phyloP scores from a whole-genome alignment of 92 coral and sea anemone species.

The Zoanthus gigantus region DNA sequence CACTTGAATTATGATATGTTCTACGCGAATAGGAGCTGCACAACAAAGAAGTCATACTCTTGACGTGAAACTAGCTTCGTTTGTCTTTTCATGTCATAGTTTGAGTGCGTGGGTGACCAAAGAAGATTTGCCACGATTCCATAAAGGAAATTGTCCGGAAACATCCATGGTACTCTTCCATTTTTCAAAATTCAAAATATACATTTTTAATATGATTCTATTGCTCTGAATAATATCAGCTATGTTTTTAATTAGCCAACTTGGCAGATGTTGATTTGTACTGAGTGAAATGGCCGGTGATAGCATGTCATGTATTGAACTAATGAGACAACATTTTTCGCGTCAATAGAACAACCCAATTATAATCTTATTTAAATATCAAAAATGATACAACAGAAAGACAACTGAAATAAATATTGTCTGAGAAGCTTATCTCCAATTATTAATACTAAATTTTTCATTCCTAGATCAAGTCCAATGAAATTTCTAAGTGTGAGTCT shows the following conservation, averaged over 20 bases:
- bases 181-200: conserved; percentile 43
- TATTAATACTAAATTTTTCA: conserved; percentile 37
- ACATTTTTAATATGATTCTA: conserved; percentile 49
- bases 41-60: conserved; percentile 18
- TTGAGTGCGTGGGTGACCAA: conserved; percentile 35
- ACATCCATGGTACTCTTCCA: conserved; percentile 36
- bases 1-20: conserved; percentile 50
- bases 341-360: conserved; percentile 27
- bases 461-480: conserved; percentile 4
- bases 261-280: conserved; percentile 32
- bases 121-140: conserved; percentile 34
- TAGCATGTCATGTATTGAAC: conserved; percentile 11
- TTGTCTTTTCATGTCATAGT: not conserved
- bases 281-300: conserved; percentile 30
- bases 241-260: conserved; percentile 41
- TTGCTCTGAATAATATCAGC: conserved; percentile 20
- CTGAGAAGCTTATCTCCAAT: conserved; percentile 20
- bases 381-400: conserved; percentile 36
- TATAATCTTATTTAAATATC: conserved; percentile 40
- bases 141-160: conserved; percentile 50
- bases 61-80: conserved; percentile 11
- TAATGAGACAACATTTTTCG: conserved; percentile 43
- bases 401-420: conserved; percentile 34
- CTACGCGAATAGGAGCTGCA: conserved; percentile 3
- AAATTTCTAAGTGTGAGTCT: not conserved